phyloP scores from a whole-genome alignment of 2,113 vertebrate species.

The Xyrauchen texanus region DNA sequence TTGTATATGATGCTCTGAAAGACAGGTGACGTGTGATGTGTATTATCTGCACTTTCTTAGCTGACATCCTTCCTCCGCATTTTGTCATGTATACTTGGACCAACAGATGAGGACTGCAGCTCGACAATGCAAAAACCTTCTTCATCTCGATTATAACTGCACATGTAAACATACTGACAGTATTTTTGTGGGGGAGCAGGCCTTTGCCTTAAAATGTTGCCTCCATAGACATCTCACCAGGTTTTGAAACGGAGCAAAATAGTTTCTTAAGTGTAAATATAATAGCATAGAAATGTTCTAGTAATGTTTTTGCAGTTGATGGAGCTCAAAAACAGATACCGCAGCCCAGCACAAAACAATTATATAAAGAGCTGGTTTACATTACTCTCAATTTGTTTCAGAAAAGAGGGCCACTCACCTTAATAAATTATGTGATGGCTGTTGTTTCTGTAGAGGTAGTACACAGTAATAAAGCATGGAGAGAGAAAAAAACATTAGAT shows the following conservation, averaged over 20 bases:
- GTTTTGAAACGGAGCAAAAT: neutral
- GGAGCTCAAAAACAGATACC: constrained; percentile 13
- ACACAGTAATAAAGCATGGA: constrained; percentile 3
- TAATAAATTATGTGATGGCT: constrained; percentile 27
- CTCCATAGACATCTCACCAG: neutral
- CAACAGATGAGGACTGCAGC: too few species aligned
- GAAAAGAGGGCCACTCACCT: constrained; percentile 38
- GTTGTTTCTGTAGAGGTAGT: constrained; percentile 24
- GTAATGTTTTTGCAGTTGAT: constrained; percentile 21
- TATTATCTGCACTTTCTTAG: too few species aligned
- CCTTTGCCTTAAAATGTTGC: neutral
- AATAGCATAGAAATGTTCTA: constrained; percentile 28
- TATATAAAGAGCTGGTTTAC: constrained; percentile 34
- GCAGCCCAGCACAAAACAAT: constrained; percentile 30
- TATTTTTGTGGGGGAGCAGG: too few species aligned
- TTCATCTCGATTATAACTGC: too few species aligned
- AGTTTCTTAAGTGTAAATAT: constrained; percentile 15
- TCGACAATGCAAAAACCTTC: too few species aligned
- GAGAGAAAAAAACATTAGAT: constrained; percentile 15
- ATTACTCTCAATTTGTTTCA: constrained; percentile 40
- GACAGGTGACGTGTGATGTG: too few species aligned
- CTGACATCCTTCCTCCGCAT: too few species aligned
- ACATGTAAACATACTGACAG: too few species aligned
- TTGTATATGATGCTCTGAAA: too few species aligned
- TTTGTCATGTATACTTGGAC: too few species aligned